Conservation (phyloP, 2,888 invertebrate species). For the Hydropsyche betteni region DNA sequence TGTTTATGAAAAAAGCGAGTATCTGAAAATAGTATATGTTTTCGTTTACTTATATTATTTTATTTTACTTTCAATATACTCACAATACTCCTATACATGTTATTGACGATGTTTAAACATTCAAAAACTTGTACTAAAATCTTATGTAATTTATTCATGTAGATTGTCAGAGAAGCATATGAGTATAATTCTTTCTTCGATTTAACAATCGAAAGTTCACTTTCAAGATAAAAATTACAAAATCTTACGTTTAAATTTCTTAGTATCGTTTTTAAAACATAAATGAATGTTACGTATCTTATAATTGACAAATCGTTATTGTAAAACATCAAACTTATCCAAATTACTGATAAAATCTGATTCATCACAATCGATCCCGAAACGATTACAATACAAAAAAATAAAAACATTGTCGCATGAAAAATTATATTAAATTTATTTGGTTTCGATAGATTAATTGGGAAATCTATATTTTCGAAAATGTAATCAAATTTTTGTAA, state of each 20-base stretch:
- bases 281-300: background rate
- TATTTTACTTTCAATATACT: background rate
- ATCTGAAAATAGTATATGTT: too few species aligned
- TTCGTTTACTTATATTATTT: too few species aligned
- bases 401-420: background rate
- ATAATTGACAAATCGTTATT: background rate
- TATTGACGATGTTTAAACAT: background rate
- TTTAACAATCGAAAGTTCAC: too few species aligned
- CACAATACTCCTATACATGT: background rate
- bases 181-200: too few species aligned
- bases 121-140: background rate
- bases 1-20: background rate
- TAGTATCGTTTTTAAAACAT: background rate
- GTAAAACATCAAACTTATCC: background rate
- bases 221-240: too few species aligned
- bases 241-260: background rate
- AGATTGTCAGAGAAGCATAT: background rate
- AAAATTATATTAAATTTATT: background rate
- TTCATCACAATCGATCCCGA: background rate
- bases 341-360: background rate
- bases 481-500: background rate
- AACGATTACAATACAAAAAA: background rate
- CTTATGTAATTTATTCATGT: background rate
- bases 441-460: background rate
- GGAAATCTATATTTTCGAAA: background rate